phyloP scores from a whole-genome alignment of 2,888 invertebrate genomes.

The Elmis aenea region DNA sequence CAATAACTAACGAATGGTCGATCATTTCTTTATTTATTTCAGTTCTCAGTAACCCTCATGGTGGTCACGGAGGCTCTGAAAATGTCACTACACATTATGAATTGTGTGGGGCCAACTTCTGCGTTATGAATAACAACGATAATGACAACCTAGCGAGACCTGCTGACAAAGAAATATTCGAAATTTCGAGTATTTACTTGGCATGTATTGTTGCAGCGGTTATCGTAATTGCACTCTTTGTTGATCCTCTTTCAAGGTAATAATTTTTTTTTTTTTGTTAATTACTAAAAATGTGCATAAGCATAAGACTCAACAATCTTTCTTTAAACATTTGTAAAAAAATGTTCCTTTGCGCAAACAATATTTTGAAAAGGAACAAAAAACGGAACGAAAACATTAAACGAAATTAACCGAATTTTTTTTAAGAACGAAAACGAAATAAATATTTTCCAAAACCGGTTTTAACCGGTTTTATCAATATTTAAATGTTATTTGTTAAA shows the following conservation, averaged over 20 bases:
- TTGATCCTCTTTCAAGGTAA: slow-evolving; percentile 86
- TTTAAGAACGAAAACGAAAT: no score
- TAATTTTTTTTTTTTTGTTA: neutral
- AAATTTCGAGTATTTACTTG: slow-evolving; percentile 84
- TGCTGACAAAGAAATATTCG: slow-evolving; percentile 79
- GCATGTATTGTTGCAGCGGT: slow-evolving; percentile 82
- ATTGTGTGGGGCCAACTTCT: slow-evolving; percentile 77
- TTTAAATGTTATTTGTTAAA: no score
- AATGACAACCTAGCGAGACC: slow-evolving; percentile 77
- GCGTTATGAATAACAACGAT: slow-evolving; percentile 64
- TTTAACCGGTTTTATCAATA: no score
- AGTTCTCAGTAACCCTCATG: slow-evolving; percentile 75
- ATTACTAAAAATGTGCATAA: no score
- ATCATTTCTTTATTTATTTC: slow-evolving; percentile 29
- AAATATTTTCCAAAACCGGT: no score
- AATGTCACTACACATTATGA: slow-evolving; percentile 49
- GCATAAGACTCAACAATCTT: no score
- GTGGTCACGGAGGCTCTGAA: slow-evolving; percentile 48
- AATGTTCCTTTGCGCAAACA: no score
- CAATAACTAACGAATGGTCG: no score
- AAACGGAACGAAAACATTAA: no score
- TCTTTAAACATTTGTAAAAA: no score
- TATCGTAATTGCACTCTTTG: slow-evolving; percentile 76
- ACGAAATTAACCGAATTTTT: no score
- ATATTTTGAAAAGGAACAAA: no score